phyloP scores from a whole-genome alignment of 1,140 invertebrate species.

The Papilio polyxenes region DNA sequence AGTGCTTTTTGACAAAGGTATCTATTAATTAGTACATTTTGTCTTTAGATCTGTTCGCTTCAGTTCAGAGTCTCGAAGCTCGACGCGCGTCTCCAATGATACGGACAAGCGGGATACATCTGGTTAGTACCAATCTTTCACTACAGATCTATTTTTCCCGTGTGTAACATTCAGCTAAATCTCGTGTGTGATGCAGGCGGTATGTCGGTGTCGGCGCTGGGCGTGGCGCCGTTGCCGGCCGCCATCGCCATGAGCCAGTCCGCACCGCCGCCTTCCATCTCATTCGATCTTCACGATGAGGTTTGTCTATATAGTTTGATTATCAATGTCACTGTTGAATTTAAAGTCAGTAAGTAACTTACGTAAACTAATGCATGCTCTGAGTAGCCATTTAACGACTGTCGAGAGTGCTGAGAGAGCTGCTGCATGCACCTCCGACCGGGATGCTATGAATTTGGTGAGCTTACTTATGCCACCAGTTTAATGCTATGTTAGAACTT shows the following conservation, averaged over 20 bases:
- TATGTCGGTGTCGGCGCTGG: constrained; percentile 66
- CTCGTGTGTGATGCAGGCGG: constrained; percentile 57
- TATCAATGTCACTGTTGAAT: no score
- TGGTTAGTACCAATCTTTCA: constrained; percentile 46
- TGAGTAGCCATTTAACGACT: neutral
- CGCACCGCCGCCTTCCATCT: constrained; percentile 56
- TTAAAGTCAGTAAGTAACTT: no score
- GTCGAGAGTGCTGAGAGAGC: no score
- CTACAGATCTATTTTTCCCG: neutral
- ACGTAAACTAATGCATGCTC: neutral
- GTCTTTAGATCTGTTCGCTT: constrained; percentile 76
- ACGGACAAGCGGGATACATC: constrained; percentile 67
- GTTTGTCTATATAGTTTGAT: constrained; percentile 44
- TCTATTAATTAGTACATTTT: neutral
- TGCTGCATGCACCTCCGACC: no score
- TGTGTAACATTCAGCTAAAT: neutral
- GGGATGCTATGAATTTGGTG: no score
- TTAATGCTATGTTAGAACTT: neutral
- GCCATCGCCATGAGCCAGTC: constrained; percentile 68
- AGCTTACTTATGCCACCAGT: no score
- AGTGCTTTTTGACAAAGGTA: no score
- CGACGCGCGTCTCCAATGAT: constrained; percentile 60
- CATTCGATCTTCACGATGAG: constrained; percentile 59
- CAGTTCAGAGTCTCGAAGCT: constrained; percentile 74
- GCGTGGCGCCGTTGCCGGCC: constrained; percentile 59